phyloP scores from a whole-genome alignment of 2,888 invertebrate genomes.

The Tyria jacobaeae region DNA sequence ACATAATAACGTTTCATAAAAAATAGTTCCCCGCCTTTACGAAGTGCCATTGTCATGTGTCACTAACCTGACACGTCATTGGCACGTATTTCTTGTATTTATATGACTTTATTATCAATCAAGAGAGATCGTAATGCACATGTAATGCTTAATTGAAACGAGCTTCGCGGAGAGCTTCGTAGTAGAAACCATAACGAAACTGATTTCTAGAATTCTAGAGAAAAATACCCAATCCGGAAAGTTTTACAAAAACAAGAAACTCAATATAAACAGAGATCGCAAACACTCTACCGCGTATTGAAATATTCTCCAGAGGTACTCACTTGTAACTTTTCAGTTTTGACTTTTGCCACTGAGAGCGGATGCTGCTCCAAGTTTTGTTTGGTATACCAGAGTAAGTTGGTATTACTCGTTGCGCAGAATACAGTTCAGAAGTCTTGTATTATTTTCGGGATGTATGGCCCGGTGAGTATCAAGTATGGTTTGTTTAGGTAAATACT shows the following conservation, averaged over 20 bases:
- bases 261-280: slow-evolving; percentile 21
- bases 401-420: slow-evolving; percentile 29
- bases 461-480: not conserved
- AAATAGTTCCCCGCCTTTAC: too few species aligned
- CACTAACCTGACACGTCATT: too few species aligned
- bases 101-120: not conserved
- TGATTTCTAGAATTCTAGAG: not conserved
- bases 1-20: too few species aligned
- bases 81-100: too few species aligned
- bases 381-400: slow-evolving; percentile 29
- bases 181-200: not conserved
- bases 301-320: slow-evolving; percentile 32
- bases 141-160: not conserved
- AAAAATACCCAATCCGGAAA: slow-evolving; percentile 2
- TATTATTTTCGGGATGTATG: slow-evolving; percentile 16
- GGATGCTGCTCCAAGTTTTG: slow-evolving; percentile 27
- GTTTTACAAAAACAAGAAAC: slow-evolving; percentile 27
- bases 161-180: too few species aligned
- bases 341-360: slow-evolving; percentile 33
- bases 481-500: not conserved
- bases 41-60: too few species aligned
- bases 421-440: slow-evolving; percentile 11
- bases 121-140: not conserved
- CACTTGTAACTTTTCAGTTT: slow-evolving; percentile 43
- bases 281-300: slow-evolving; percentile 26